A percentile compares a stretch with the other conserved stretches of the same genome.
Evolutionary conservation across 2,888 invertebrate species (phyloP).

Genomic region (Apamea monoglypha): DNA sequence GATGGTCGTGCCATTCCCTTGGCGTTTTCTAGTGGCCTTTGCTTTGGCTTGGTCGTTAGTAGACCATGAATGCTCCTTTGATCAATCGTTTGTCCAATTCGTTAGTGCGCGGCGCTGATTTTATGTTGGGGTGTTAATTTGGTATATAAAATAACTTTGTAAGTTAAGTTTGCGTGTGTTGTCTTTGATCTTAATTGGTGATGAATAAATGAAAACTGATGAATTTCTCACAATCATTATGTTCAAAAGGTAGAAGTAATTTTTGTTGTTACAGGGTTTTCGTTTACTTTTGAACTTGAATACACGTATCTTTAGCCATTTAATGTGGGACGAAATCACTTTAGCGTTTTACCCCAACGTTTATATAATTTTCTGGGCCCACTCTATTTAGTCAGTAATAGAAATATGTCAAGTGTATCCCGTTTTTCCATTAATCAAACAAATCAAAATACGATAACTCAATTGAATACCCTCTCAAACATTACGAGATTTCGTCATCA

Average conservation of each 20-base stretch:
- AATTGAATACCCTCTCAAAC: conserved; percentile 57
- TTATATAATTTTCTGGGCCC: background rate
- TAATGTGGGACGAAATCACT: background rate
- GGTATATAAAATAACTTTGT: conserved; percentile 37
- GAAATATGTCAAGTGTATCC: conserved; percentile 17
- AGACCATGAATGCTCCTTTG: conserved; percentile 66
- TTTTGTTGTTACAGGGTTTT: background rate
- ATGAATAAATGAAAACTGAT: conserved; percentile 10
- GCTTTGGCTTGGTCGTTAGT: conserved; percentile 73
- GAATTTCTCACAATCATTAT: background rate
- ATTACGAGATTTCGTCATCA: conserved; percentile 64
- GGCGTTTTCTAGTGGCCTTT: conserved; percentile 78
- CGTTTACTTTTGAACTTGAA: background rate
- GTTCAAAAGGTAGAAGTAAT: background rate
- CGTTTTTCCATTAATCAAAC: conserved; percentile 49
- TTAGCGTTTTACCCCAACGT: background rate
- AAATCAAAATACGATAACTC: conserved; percentile 52
- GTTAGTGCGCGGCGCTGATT: conserved; percentile 48
- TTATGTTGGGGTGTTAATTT: conserved; percentile 54
- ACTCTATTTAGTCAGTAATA: conserved; percentile 2
- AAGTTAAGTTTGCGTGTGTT: background rate
- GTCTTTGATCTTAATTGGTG: conserved; percentile 19
- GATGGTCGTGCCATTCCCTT: conserved; percentile 79
- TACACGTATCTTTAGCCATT: background rate
- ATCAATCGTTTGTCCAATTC: conserved; percentile 61